Percentiles rank a stretch among this genome's conserved stretches.
These are phyloP conservation scores for Drosophila yakuba DNA, from an alignment of 1,140 invertebrate species.

Conservation along the genomic window DNA sequence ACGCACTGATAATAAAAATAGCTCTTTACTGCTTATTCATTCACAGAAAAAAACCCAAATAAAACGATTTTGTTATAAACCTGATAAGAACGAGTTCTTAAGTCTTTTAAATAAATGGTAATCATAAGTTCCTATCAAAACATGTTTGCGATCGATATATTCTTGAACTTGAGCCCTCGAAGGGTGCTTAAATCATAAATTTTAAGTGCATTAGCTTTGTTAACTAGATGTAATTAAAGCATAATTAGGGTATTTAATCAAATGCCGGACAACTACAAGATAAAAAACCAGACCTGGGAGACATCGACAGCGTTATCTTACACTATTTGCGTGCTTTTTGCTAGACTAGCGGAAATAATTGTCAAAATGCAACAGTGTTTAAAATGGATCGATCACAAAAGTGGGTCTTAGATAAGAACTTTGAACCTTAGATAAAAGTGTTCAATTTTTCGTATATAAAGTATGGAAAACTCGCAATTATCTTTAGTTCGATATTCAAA, in stretches of 20 bases:
- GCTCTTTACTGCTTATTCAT: constrained; percentile 8
- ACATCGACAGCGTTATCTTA: constrained; percentile 5
- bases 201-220: not conserved
- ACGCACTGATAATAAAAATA: constrained; percentile 22
- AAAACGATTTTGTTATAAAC: not conserved
- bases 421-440: constrained; percentile 43
- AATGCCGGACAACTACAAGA: constrained; percentile 12
- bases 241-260: constrained; percentile 25
- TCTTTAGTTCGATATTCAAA: constrained; percentile 37
- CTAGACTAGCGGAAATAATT: constrained; percentile 7
- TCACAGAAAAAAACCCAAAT: not conserved
- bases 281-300: constrained; percentile 12
- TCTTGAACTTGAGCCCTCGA: not conserved
- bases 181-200: not conserved
- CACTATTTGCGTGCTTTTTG: constrained; percentile 14
- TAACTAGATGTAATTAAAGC: not conserved
- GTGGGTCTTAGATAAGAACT: constrained; percentile 34
- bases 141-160: not conserved
- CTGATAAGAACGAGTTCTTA: constrained; percentile 6
- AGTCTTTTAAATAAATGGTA: too few species aligned
- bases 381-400: constrained; percentile 48
- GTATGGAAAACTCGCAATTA: not conserved
- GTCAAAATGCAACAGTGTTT: constrained; percentile 3
- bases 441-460: constrained; percentile 34
- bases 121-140: not conserved